Conservation (phyloP, 2,797 vertebrate genomes). For the Otus scops region DNA sequence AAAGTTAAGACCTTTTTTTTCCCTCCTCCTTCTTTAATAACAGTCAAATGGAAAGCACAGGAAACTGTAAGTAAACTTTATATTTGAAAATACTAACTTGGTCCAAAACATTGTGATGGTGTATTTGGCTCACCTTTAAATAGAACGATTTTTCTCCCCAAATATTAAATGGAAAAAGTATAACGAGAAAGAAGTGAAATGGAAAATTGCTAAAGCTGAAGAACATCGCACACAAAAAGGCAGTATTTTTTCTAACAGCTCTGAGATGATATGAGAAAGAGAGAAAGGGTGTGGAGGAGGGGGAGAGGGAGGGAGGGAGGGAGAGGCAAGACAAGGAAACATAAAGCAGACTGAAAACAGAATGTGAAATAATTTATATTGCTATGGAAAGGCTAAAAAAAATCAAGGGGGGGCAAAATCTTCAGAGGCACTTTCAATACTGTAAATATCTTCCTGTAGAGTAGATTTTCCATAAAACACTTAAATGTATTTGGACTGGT, state of each 20-base stretch:
- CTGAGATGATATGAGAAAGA: slow-evolving; percentile 49
- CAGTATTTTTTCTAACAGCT: slow-evolving; percentile 40
- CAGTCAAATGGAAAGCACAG: slow-evolving; percentile 22
- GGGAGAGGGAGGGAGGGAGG: not conserved
- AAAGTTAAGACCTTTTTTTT: not conserved
- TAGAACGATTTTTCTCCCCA: slow-evolving; percentile 21
- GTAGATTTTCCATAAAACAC: not conserved
- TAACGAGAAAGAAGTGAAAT: slow-evolving; percentile 65
- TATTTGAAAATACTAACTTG: slow-evolving; percentile 18
- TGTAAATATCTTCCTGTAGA: not conserved
- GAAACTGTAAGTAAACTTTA: slow-evolving; percentile 53
- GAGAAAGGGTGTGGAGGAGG: slow-evolving; percentile 17
- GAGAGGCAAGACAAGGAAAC: slow-evolving; percentile 30
- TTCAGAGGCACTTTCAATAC: not conserved
- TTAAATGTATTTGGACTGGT: not conserved
- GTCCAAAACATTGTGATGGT: not conserved
- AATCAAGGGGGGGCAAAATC: not conserved
- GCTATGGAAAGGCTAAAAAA: slow-evolving; percentile 23
- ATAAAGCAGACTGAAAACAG: slow-evolving; percentile 28
- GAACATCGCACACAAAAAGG: slow-evolving; percentile 20
- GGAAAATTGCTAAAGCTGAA: slow-evolving; percentile 70
- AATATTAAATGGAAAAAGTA: slow-evolving; percentile 63
- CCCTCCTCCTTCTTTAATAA: not conserved
- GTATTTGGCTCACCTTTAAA: slow-evolving; percentile 44
- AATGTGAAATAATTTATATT: slow-evolving; percentile 38